Conservation (phyloP, 2,113 vertebrate genomes). For the Oceanites oceanicus region DNA sequence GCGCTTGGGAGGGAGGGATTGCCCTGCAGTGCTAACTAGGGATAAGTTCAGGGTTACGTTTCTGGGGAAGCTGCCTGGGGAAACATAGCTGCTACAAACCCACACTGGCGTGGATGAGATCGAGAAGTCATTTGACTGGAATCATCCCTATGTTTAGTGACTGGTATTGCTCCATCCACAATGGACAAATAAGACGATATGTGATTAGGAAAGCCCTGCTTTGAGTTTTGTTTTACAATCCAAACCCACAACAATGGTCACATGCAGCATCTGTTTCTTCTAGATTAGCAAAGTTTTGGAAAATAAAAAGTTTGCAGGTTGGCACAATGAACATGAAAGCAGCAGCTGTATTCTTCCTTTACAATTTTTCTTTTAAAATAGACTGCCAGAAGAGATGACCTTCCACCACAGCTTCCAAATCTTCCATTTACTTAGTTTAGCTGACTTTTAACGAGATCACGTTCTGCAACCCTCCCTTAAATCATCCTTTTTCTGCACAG, state of each 20-base stretch:
- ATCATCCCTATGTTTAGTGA: neutral
- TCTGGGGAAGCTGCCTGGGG: neutral
- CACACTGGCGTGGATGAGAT: neutral
- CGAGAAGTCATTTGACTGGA: neutral
- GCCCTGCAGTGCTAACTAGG: neutral
- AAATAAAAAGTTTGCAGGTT: neutral
- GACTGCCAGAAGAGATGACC: neutral
- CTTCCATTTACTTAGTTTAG: neutral
- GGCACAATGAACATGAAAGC: neutral
- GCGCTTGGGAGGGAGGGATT: fast-evolving
- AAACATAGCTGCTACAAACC: neutral
- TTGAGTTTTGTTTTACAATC: neutral
- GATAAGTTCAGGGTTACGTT: neutral
- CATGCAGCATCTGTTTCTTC: neutral
- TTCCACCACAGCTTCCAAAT: neutral
- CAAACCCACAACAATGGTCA: neutral
- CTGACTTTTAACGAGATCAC: neutral
- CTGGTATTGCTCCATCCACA: neutral
- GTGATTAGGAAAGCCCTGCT: neutral
- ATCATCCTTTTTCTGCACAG: neutral
- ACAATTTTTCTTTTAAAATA: neutral
- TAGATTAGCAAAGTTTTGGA: neutral
- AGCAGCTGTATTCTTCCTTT: neutral
- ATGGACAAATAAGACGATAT: neutral
- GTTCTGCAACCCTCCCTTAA: neutral